Conservation (phyloP, 2,113 vertebrate genomes). For the Cisticola juncidis region DNA sequence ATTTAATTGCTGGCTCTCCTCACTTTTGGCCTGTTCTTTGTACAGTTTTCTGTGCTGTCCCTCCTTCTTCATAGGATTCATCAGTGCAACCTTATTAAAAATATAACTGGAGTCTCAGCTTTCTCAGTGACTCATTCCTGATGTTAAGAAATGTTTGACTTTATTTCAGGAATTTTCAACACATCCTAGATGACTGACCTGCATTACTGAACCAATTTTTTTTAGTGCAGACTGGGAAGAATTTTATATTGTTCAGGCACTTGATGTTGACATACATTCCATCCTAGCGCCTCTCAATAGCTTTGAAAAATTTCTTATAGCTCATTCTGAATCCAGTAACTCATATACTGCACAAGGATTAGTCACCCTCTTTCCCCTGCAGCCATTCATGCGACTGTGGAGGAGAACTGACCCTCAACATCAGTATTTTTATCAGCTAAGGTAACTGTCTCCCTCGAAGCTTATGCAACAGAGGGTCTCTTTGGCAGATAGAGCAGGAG, state of each 20-base stretch:
- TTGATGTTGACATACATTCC: conserved; percentile 59
- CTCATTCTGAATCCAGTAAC: background rate
- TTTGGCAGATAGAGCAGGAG: conserved; percentile 62
- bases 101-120: background rate
- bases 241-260: conserved; percentile 36
- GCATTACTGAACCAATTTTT: background rate
- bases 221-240: conserved; percentile 1
- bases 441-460: background rate
- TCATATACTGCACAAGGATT: conserved; percentile 1
- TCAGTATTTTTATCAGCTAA: background rate
- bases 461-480: conserved; percentile 25
- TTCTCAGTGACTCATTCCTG: background rate
- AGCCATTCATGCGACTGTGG: background rate
- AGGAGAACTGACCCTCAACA: background rate
- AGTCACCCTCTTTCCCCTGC: background rate
- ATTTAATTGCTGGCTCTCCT: background rate
- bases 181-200: background rate
- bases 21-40: background rate
- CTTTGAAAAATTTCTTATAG: background rate
- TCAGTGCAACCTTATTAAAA: background rate
- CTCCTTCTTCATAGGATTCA: background rate
- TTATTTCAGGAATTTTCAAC: background rate
- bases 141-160: background rate
- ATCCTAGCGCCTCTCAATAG: conserved; percentile 27
- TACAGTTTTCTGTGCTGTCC: background rate